Evolutionary conservation across 2,113 vertebrate species (phyloP), one percentile per base, ranked within the genome.

Genomic region (Alexandromys fortis): DNA sequence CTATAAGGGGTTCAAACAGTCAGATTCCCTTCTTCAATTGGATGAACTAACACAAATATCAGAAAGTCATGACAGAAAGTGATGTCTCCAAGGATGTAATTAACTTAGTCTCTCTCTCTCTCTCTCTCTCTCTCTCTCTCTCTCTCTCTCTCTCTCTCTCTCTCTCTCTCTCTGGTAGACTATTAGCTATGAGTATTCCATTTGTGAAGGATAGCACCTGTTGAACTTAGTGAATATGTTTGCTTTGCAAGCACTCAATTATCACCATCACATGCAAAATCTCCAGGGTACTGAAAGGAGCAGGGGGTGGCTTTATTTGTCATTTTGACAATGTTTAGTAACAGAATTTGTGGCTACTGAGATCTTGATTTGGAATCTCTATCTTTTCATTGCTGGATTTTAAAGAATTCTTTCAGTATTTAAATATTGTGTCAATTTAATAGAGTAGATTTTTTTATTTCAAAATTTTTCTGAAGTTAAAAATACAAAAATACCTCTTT

Each of bases 191-290:
- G 86, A 42, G 8, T 86, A 21, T 28, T 24, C 19, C 45, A n/a
- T 87, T 94, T 96, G 65, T 92, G 33, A 85, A 72, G 26, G 83
- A 21, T 77, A 76, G 14, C 26, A 78, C 22, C 61, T 83, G 33
- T 91, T 35, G 52, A 87, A 58, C 63, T 38, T 94, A 78, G 68
- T 83, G 26, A 89, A 88, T 79, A 42, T 92, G 14, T 77, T 93
- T 55, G 28, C 8, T 83, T 81, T 42, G 21, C 30, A 38, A 86
- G 52, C 2, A 76, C 10, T 19, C 14, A 70, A 14, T 35, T 68
- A 49, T 81, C 19, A 35, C 65, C 22, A 19, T 6, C 26, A 9
- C 21, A 19, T 35, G 17, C 35, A 58, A 90, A 89, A 87, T 76
- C 22, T 26, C 38, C 52, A 70, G 22, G 11, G 1, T 33, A 21